phyloP scores from a whole-genome alignment of 2,797 vertebrate genomes.

The Syncerus caffer region DNA sequence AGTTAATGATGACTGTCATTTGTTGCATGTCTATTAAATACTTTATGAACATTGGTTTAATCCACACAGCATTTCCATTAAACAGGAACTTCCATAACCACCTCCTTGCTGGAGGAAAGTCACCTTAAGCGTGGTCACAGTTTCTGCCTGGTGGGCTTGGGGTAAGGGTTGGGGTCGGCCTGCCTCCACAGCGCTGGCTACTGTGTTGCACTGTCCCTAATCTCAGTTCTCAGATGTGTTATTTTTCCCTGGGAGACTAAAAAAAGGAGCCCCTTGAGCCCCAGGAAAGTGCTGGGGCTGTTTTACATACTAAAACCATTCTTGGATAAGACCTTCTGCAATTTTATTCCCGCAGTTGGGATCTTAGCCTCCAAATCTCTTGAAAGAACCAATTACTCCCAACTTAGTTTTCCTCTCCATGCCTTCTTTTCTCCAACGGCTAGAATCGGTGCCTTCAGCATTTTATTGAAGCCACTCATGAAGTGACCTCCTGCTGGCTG shows the following conservation, averaged over 20 bases:
- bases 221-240: background rate
- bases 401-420: background rate
- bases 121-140: background rate
- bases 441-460: background rate
- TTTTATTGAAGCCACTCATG: background rate
- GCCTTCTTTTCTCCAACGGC: background rate
- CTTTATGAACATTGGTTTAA: background rate
- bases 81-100: background rate
- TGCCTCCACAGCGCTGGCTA: background rate
- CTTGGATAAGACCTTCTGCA: background rate
- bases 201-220: background rate
- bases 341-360: background rate
- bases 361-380: background rate
- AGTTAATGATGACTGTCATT: background rate
- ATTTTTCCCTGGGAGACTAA: background rate
- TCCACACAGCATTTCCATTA: background rate
- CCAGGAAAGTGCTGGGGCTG: background rate
- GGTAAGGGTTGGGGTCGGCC: fast-evolving
- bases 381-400: background rate
- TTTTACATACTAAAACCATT: conserved; percentile 13
- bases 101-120: background rate
- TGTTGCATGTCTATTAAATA: background rate
- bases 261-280: background rate
- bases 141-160: background rate
- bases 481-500: background rate